Conservation (phyloP, 2,888 invertebrate genomes). For the Ditula angustiorana region DNA sequence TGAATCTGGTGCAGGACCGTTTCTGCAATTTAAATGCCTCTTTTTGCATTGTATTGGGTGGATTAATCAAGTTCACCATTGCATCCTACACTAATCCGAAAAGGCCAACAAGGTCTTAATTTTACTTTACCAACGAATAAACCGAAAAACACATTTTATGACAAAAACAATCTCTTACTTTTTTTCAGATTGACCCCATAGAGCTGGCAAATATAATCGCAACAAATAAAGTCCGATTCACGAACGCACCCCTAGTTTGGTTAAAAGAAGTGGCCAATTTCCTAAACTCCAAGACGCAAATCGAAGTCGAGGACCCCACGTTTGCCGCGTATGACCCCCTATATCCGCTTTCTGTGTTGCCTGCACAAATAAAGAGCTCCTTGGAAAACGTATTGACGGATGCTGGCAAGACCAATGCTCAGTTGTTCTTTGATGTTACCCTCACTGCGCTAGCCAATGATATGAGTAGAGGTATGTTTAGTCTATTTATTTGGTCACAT, state of each 20-base stretch:
- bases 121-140: too few relatives aligned
- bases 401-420: conserved; percentile 87
- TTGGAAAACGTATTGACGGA: conserved; percentile 83
- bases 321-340: conserved; percentile 83
- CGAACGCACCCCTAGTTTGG: conserved; percentile 89
- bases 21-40: too few relatives aligned
- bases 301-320: conserved; percentile 87
- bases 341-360: conserved; percentile 85
- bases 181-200: conserved; percentile 85
- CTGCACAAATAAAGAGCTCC: conserved; percentile 70
- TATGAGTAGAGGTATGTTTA: conserved; percentile 87
- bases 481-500: too few relatives aligned
- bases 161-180: background rate
- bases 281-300: conserved; percentile 86
- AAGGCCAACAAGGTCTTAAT: too few relatives aligned
- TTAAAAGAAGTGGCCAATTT: conserved; percentile 88
- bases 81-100: too few relatives aligned
- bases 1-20: too few relatives aligned
- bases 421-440: conserved; percentile 89
- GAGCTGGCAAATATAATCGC: conserved; percentile 82
- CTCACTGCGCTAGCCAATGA: conserved; percentile 90
- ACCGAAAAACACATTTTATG: too few relatives aligned
- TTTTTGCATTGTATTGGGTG: too few relatives aligned
- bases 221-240: conserved; percentile 87
- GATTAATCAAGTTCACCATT: too few relatives aligned